Evolutionary conservation across 2,797 vertebrate genomes (phyloP), one percentile per base, ranked within the genome.

Genomic region (Galago senegalensis): DNA sequence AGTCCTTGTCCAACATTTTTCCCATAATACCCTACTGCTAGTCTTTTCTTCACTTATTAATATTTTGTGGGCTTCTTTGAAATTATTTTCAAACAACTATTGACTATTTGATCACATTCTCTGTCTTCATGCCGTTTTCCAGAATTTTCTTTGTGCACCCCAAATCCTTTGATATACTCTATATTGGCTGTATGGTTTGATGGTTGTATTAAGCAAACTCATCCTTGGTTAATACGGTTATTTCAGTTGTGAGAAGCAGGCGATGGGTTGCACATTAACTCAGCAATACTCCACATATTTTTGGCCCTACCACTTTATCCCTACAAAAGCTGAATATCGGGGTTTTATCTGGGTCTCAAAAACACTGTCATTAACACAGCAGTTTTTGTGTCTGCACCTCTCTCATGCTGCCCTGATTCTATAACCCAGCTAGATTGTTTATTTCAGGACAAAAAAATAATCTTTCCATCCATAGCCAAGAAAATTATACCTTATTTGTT

Each of bases 401-500:
- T 63, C 31, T 94, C n/a, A 86, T 12, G 20, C 23, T 83, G 37
- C 29, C 77, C 40, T 73, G 27, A 61, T 60, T 82, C 60, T 23
- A 79, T 88, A 96, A 89, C 20, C 53, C 70, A 92, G 75, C 3
- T 16, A 61, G 18, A 70, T 1, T 90, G 49, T 92, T 93, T 91
- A 93, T 73, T 75, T 67, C n/a, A 92, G 21, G 20, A 16, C 83
- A 63, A 92, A 77, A 88, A 87, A 69, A 84, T 43, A 72, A 37
- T 17, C 23, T 81, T 90, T 69, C 73, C 40, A 81, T 81, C 10
- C 43, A 70, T 27, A 92, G 25, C 23, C 56, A 97, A 84, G 46
- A 79, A 95, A 95, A 93, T 80, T 60, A 82, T 63, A 96, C 31
- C 58, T 95, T 88, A 21, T 43, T 89, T 23, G 53, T 89, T 79